Evolutionary conservation across 2,113 vertebrate genomes (phyloP).

Genomic region (Chaetodon trifascialis): DNA sequence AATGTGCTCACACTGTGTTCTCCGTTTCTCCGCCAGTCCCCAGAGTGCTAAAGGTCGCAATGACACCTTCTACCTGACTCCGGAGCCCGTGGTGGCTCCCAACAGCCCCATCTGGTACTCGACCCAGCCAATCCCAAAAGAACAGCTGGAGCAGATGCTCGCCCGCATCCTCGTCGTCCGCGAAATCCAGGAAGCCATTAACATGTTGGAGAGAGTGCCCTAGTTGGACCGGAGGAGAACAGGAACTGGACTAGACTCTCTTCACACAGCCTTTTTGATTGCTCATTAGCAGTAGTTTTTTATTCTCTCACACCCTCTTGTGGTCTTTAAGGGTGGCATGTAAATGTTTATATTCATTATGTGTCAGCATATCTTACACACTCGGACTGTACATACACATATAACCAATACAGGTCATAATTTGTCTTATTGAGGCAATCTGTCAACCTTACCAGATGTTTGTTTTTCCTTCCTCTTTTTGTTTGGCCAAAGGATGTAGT

Average conservation of each 20-base stretch:
- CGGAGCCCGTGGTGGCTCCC: conserved; percentile 97
- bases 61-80: conserved; percentile 99
- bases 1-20: conserved; percentile 21
- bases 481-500: conserved; percentile 74
- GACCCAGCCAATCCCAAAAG: conserved; percentile 96
- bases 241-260: conserved; percentile 54
- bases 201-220: conserved; percentile 90
- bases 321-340: conserved; percentile 65
- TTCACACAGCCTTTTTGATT: conserved; percentile 71
- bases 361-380: conserved; percentile 52
- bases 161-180: conserved; percentile 96
- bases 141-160: conserved; percentile 99
- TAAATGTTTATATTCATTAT: conserved; percentile 64
- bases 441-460: conserved; percentile 16
- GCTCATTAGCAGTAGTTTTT: conserved; percentile 61
- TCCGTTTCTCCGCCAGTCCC: conserved; percentile 85
- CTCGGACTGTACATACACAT: conserved; percentile 70
- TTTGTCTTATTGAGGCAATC: conserved; percentile 51
- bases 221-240: conserved; percentile 78
- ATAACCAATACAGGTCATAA: conserved; percentile 29
- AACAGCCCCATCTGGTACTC: conserved; percentile 99
- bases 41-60: conserved; percentile 99
- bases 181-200: conserved; percentile 97
- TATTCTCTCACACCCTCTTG: conserved; percentile 56
- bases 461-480: not conserved